These are phyloP conservation scores for Holothuria glaberrima DNA, from an alignment of 35 echinoderm and acorn worm genomes.

Conservation along the genomic window DNA sequence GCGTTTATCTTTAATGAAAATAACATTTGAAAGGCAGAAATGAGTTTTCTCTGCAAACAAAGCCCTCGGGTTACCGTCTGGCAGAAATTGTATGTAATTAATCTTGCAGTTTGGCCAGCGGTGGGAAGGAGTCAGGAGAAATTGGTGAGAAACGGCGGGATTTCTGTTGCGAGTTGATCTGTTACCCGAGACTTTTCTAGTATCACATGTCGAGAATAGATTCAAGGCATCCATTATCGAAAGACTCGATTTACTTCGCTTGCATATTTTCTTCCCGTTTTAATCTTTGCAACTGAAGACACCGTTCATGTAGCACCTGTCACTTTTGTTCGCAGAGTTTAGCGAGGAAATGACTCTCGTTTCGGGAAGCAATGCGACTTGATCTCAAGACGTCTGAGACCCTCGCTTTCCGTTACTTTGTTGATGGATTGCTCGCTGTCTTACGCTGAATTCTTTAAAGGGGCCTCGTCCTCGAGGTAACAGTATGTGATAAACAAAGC, in stretches of 20 bases:
- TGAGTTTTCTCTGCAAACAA: constrained; percentile 64
- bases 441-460: constrained; percentile 8
- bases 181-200: constrained; percentile 52
- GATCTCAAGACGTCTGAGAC: constrained; percentile 26
- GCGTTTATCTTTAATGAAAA: constrained; percentile 65
- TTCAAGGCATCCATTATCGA: constrained; percentile 58
- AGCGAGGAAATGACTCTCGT: constrained; percentile 35
- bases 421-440: constrained; percentile 31
- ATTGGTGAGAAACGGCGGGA: constrained; percentile 48
- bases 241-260: constrained; percentile 36
- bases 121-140: constrained; percentile 51
- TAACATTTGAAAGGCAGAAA: constrained; percentile 65
- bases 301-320: constrained; percentile 58
- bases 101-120: constrained; percentile 48
- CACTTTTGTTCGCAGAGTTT: constrained; percentile 47
- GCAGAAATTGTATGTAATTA: constrained; percentile 60
- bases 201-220: constrained; percentile 51
- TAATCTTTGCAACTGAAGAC: constrained; percentile 31
- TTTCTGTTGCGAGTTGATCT: constrained; percentile 50
- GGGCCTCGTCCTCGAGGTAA: not conserved
- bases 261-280: constrained; percentile 32
- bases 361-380: constrained; percentile 42
- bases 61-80: constrained; percentile 63
- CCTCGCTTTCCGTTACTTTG: constrained; percentile 40
- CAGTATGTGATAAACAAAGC: no score